Evolutionary conservation across 2,888 invertebrate genomes (phyloP), one percentile per base, ranked within the genome.

Genomic region (Calameuta filiformis): DNA sequence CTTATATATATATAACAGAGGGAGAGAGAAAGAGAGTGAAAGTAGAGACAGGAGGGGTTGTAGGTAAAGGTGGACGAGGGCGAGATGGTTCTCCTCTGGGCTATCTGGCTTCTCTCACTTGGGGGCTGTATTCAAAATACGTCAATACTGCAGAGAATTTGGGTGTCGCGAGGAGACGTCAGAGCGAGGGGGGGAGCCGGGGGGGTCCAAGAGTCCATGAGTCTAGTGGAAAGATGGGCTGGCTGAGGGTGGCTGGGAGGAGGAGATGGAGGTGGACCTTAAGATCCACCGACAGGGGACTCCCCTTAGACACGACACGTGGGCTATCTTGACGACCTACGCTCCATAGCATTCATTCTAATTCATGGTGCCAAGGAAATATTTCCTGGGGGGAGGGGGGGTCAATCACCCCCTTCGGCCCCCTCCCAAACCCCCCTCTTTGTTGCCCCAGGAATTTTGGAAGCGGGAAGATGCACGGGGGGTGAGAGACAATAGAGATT

Each of bases 41-140:
- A 71, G 31, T 71, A 33, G 31, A 30, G 23, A 71, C 56, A 56
- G 56, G 56, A 56, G 56, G 23, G 23, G 56, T 56, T 56, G 56
- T 56, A 56, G 9, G 56, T 56, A 71, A 73, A 77, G 75, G 76
- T 73, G 84, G 83, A 84, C 85, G 80, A 81, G 79, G 83, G 83
- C 84, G 82, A 56, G 23, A 85, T 85, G 80, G 81, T 83, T 82
- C 83, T 80, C 78, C 73, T 84, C 82, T 80, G 84, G 83, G 85
- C 85, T 82, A 78, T 81, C 80, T 79, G 78, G 75, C 80, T 75
- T 69, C 76, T 77, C 77, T 73, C 71, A 73, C 79, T 80, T 71
- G 75, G 73, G 73, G 79, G 77, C 79, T 76, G 81, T 83, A 86
- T 88, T 88, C 87, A 86, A 87, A 89, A 86, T 87, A 87, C 88